Evolutionary conservation across 2,113 vertebrate genomes (phyloP), one percentile per base, ranked within the genome.

Genomic region (Myiopsitta monachus): DNA sequence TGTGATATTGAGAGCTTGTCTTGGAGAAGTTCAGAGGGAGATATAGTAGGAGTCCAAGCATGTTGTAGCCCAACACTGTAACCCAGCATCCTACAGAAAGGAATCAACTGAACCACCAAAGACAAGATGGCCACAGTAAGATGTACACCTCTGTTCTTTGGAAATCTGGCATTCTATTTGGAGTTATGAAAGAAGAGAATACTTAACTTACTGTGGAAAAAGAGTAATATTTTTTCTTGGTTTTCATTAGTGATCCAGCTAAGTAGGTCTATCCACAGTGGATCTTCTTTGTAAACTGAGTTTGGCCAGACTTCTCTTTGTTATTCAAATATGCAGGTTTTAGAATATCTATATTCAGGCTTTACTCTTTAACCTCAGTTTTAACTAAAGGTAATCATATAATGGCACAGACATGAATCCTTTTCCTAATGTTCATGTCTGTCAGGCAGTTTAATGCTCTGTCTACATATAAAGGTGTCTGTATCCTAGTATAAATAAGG

Each of bases 401-500:
- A 92, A 94, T 83, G 62, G 52, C 63, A 88, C 49, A 91, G 76
- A 77, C 73, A 59, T 63, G 49, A 94, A 94, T 94, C 9, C 28
- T 87, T 94, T 88, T 83, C 80, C 57, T 94, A 70, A 88, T 91
- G 46, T 81, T 81, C 67, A 17, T 61, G 52, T 95, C 94, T 96
- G 69, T 94, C 93, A 94, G 78, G 86, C 92, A 92, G 70, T 96
- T 94, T 94, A 95, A 95, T 87, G 68, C 92, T 96, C 96, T 86
- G 86, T 89, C 83, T 93, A 72, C 41, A 55, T 73, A 87, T 77
- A 88, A 94, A 96, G 79, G 92, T 96, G 93, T 92, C 95, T 96
- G 88, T 96, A 95, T 91, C 59, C 89, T 94, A 89, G 33, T 89
- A 92, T 93, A 97, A 97, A 97, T 88, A 97, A 85, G 80, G 19